Percentiles rank a stretch among this genome's conserved stretches.
These are phyloP conservation scores for Lordiphosa mommai DNA, from an alignment of 1,140 invertebrate genomes.

Conservation along the genomic window DNA sequence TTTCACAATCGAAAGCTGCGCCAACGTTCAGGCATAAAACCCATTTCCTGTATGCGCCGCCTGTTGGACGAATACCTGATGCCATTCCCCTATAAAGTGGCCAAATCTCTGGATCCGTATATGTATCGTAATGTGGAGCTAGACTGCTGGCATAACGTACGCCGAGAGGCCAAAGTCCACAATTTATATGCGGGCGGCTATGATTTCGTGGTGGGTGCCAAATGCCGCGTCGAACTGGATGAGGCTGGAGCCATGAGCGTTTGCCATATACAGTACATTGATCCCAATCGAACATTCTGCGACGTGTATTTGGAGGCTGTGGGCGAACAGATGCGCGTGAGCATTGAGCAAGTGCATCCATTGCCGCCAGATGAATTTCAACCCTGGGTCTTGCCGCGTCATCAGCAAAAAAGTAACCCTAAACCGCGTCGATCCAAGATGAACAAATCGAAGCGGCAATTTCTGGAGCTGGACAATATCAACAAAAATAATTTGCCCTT, in stretches of 20 bases:
- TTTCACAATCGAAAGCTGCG: constrained; percentile 50
- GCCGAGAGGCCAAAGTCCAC: constrained; percentile 80
- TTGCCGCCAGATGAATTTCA: constrained; percentile 16
- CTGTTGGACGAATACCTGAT: constrained; percentile 80
- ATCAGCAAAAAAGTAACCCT: too few species aligned
- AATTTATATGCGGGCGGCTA: constrained; percentile 82
- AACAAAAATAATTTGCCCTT: not conserved
- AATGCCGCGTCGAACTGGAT: constrained; percentile 85
- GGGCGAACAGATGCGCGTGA: constrained; percentile 82
- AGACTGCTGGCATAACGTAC: constrained; percentile 89
- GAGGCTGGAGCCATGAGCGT: constrained; percentile 80
- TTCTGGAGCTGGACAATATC: not conserved
- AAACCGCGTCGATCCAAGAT: too few species aligned
- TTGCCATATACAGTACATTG: constrained; percentile 89
- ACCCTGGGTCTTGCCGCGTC: not conserved
- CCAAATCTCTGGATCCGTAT: constrained; percentile 90
- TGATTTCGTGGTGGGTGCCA: constrained; percentile 85
- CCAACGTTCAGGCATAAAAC: not conserved
- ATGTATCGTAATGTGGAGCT: constrained; percentile 94
- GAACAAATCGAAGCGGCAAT: too few species aligned
- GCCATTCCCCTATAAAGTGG: constrained; percentile 93
- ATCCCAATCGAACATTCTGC: constrained; percentile 84
- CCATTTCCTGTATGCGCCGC: constrained; percentile 51
- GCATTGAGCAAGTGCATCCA: constrained; percentile 13
- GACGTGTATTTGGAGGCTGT: constrained; percentile 88